phyloP scores from a whole-genome alignment of 2,888 invertebrate species.

The Oxytorus armatus region DNA sequence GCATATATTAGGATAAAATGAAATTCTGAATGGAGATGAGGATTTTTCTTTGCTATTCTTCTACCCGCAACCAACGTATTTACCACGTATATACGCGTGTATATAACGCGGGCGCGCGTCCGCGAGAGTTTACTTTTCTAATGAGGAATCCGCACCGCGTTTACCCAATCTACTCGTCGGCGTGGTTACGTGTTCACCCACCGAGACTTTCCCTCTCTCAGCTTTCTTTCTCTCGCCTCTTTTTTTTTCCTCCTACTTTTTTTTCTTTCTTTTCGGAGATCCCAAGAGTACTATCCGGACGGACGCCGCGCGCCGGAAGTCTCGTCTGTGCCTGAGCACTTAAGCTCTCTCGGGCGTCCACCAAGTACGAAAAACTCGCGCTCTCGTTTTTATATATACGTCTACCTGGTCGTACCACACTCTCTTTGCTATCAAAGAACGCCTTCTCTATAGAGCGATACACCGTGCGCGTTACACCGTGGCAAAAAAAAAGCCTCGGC shows the following conservation, averaged over 20 bases:
- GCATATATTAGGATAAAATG: conserved; percentile 20
- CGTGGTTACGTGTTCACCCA: conserved; percentile 34
- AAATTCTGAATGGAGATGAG: conserved; percentile 32
- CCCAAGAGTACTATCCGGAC: conserved; percentile 50
- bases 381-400: conserved; percentile 56
- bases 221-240: not conserved
- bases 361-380: conserved; percentile 58
- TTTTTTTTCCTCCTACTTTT: not conserved
- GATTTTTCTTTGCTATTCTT: conserved; percentile 26
- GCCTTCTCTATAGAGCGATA: conserved; percentile 60
- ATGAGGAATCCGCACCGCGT: conserved; percentile 55
- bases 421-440: conserved; percentile 64
- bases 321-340: conserved; percentile 67
- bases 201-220: conserved; percentile 26
- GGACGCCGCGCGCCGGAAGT: conserved; percentile 57
- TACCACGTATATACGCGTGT: not conserved
- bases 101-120: not conserved
- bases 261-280: conserved; percentile 44
- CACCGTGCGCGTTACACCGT: conserved; percentile 61
- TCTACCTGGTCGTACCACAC: conserved; percentile 48
- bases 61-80: not conserved
- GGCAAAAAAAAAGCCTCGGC: conserved; percentile 48
- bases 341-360: conserved; percentile 63
- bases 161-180: conserved; percentile 58
- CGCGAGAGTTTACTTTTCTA: conserved; percentile 57